These are phyloP conservation scores for Lepilemur septentrionalis DNA, from an alignment of 2,797 vertebrate species.

Conservation along the genomic window DNA sequence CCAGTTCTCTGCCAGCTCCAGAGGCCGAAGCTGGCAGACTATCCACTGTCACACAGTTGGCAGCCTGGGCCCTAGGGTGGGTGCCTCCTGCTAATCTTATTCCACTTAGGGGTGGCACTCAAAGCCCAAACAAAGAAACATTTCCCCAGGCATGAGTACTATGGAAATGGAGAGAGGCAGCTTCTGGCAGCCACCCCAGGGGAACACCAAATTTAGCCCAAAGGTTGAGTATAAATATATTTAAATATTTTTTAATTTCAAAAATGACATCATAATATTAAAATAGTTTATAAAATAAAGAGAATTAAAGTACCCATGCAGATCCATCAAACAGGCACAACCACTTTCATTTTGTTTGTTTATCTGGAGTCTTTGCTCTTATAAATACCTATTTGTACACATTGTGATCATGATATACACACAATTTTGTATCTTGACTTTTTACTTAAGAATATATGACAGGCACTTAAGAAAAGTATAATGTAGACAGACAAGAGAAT, in stretches of 20 bases:
- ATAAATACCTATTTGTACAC: neutral
- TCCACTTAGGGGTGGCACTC: constrained; percentile 83
- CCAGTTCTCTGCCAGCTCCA: neutral
- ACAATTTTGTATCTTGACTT: neutral
- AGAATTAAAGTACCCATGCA: neutral
- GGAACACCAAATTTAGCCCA: constrained; percentile 67
- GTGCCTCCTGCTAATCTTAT: constrained; percentile 77
- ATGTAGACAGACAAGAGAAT: too few species aligned
- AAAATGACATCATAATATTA: constrained; percentile 40
- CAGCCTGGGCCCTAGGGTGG: constrained; percentile 64
- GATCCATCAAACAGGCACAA: neutral
- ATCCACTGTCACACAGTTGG: constrained; percentile 31
- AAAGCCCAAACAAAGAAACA: constrained; percentile 59
- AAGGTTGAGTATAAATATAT: constrained; percentile 57
- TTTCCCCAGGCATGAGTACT: constrained; percentile 63
- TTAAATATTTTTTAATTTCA: constrained; percentile 24
- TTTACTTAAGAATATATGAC: neutral
- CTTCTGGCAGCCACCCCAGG: constrained; percentile 42
- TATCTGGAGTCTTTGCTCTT: neutral
- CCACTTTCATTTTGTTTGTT: neutral
- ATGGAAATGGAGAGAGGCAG: constrained; percentile 34
- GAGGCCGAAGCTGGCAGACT: constrained; percentile 43
- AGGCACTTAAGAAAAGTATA: neutral
- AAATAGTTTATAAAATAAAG: constrained; percentile 27
- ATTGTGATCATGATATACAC: neutral